Evolutionary conservation across 2,113 vertebrate genomes (phyloP).

Genomic region (Epinephelus cyanopodus): DNA sequence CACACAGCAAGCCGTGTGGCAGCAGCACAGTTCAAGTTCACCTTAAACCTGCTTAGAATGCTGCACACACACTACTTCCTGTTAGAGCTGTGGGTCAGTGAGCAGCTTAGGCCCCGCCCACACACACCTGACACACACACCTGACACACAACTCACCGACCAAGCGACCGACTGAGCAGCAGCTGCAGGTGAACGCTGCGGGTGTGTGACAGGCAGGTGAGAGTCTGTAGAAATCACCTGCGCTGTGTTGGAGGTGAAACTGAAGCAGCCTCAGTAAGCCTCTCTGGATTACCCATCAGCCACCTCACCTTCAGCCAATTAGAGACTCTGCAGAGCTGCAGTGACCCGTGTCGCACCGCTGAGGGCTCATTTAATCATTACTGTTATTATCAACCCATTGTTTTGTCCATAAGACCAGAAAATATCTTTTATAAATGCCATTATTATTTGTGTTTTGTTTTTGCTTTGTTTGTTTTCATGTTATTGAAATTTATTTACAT

Average conservation of each 20-base stretch:
- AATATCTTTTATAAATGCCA: no score
- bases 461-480: no score
- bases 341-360: not conserved
- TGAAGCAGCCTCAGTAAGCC: slow-evolving; percentile 12
- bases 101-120: slow-evolving; percentile 18
- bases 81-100: slow-evolving; percentile 19
- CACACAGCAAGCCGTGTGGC: not conserved
- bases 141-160: no score
- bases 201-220: not conserved
- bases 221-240: not conserved
- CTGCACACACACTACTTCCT: slow-evolving; percentile 64
- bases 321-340: not conserved
- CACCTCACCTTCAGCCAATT: slow-evolving; percentile 26
- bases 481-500: no score
- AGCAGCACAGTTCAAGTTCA: slow-evolving; percentile 32
- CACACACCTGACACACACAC: not conserved
- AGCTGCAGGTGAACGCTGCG: no score
- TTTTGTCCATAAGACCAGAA: no score
- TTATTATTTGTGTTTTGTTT: no score
- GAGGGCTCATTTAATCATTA: not conserved
- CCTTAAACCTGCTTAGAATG: slow-evolving; percentile 51
- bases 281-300: slow-evolving; percentile 49
- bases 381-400: no score
- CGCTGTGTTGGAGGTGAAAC: not conserved
- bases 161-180: no score